Percentiles rank a stretch among this genome's conserved stretches.
Evolutionary conservation across 1,140 invertebrate species (phyloP).

Genomic region (Vollenhovia emeryi): DNA sequence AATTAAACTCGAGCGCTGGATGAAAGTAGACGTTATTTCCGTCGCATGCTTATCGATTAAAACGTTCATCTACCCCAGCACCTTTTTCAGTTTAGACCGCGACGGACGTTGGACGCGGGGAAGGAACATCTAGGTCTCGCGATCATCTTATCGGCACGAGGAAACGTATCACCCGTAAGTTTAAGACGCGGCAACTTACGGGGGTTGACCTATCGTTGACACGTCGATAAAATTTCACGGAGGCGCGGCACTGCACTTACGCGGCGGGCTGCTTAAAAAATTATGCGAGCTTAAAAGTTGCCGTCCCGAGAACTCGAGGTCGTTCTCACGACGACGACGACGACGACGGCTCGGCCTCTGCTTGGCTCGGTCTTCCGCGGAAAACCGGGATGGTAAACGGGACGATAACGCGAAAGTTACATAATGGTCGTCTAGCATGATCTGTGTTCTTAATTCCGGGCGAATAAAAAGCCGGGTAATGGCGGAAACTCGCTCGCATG

Average conservation of each 20-base stretch:
- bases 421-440: slow-evolving; percentile 50
- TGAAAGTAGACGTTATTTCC: slow-evolving; percentile 1
- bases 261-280: slow-evolving; percentile 31
- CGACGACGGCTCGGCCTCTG: background rate
- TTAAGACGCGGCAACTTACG: slow-evolving; percentile 28
- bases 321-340: background rate
- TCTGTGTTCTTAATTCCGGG: slow-evolving; percentile 55
- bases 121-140: background rate
- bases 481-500: slow-evolving; percentile 47
- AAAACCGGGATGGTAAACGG: background rate
- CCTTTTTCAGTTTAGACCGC: too few relatives aligned
- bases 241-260: slow-evolving; percentile 36
- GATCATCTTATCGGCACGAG: background rate
- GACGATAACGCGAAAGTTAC: slow-evolving; percentile 46
- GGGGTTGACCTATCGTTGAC: slow-evolving; percentile 44
- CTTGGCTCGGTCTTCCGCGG: background rate
- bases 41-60: background rate
- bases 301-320: background rate
- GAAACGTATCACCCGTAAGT: slow-evolving; percentile 14
- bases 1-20: slow-evolving; percentile 1
- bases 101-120: too few relatives aligned
- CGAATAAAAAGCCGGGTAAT: slow-evolving; percentile 53
- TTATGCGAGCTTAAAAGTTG: slow-evolving; percentile 19
- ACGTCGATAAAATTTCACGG: slow-evolving; percentile 45
- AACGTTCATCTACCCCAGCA: background rate